Percentiles rank a stretch among this genome's conserved stretches.
Conservation (phyloP, 2,888 invertebrate genomes). For the Fragum whitleyi region DNA sequence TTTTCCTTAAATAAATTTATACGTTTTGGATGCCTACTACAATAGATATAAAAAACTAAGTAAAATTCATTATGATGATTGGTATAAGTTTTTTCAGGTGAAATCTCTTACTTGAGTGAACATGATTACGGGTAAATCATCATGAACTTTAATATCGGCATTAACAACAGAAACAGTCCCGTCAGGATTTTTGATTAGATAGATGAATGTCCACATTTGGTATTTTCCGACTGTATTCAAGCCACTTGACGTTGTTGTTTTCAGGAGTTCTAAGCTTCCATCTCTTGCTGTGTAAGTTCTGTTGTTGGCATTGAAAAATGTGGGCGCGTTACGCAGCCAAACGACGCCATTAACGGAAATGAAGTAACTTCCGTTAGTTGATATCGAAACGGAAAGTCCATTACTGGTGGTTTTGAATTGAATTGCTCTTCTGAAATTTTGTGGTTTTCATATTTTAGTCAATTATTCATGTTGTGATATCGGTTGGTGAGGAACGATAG, state of each 20-base stretch:
- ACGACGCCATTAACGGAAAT: conserved; percentile 2
- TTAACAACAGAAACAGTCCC: conserved; percentile 21
- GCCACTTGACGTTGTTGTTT: conserved; percentile 29
- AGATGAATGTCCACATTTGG: conserved; percentile 35
- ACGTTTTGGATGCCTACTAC: no score
- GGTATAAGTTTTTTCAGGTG: no score
- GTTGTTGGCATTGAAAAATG: conserved; percentile 65
- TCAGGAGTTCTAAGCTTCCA: conserved; percentile 50
- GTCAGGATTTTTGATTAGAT: conserved; percentile 7
- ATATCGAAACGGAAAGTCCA: neutral
- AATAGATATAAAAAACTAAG: no score
- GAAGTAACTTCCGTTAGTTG: conserved; percentile 3
- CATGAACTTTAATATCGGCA: conserved; percentile 44
- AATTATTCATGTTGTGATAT: no score
- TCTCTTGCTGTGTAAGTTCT: conserved; percentile 58
- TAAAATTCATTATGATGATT: no score
- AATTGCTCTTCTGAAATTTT: neutral
- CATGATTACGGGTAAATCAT: conserved; percentile 43
- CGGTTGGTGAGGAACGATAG: no score
- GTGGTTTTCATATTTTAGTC: no score
- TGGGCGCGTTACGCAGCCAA: conserved; percentile 66
- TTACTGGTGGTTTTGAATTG: neutral
- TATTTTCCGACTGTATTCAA: conserved; percentile 55
- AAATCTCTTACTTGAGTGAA: conserved; percentile 64
- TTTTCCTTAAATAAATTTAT: no score